Evolutionary conservation across 2,888 invertebrate species (phyloP).

Genomic region (Teleiodes luculella): DNA sequence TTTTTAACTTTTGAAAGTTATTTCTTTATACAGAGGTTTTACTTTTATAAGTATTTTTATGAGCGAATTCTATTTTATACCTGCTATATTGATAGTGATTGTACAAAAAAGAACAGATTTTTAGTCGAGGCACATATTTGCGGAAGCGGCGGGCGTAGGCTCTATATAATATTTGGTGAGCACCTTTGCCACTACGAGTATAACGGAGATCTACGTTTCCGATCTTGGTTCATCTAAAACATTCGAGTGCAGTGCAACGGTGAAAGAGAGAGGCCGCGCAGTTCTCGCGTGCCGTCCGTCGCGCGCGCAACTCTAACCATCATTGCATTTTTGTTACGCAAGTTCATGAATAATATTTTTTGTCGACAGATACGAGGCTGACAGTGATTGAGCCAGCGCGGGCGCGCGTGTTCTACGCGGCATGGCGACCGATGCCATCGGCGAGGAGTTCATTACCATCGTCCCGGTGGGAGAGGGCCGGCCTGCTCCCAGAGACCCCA

Average conservation of each 20-base stretch:
- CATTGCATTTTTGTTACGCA: conserved; percentile 61
- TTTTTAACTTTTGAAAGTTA: background rate
- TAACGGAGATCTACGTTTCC: conserved; percentile 35
- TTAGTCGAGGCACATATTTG: background rate
- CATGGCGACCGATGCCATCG: conserved; percentile 68
- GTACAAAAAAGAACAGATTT: conserved; percentile 10
- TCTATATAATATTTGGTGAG: conserved; percentile 28
- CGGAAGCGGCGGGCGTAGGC: background rate
- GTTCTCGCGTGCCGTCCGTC: conserved; percentile 50
- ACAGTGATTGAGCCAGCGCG: conserved; percentile 44
- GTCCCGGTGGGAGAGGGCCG: conserved; percentile 77
- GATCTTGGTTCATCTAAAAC: conserved; percentile 46
- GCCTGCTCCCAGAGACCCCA: conserved; percentile 50
- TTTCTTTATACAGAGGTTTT: background rate
- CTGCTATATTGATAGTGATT: too few relatives aligned
- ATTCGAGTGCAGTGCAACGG: conserved; percentile 55
- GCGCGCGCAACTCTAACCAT: conserved; percentile 44
- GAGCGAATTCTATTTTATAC: background rate
- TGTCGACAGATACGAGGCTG: conserved; percentile 60
- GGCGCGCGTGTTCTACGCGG: conserved; percentile 60
- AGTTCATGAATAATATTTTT: conserved; percentile 57
- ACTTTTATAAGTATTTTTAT: background rate
- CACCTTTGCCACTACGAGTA: conserved; percentile 29
- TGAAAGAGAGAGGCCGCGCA: conserved; percentile 67
- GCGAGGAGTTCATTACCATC: conserved; percentile 78